Evolutionary conservation across 2,797 vertebrate species (phyloP), one percentile per base, ranked within the genome.

Genomic region (Coccyzus lansbergi): DNA sequence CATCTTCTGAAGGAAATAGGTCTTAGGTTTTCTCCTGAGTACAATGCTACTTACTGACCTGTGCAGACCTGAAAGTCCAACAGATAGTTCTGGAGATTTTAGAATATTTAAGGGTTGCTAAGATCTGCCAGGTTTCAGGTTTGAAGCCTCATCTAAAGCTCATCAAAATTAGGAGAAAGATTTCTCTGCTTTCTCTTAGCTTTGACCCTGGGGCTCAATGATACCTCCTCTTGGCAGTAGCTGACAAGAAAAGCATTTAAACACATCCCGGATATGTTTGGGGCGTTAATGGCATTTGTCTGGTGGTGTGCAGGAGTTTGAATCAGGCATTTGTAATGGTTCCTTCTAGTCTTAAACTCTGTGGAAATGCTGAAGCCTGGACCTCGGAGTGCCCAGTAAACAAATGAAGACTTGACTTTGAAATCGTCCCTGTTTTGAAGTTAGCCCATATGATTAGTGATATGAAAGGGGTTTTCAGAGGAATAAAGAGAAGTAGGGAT

Each of bases 171-270:
- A 64, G 74, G 84, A 74, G 90, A 52, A 82, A 31, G 83, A 53
- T 69, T 83, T 58, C 64, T 71, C 40, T 83, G 46, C 71, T 80
- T 86, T 92, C 58, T 67, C 69, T 59, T 63, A 59, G 89, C 83
- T 90, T 94, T 96, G 90, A 58, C 83, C 69, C 46, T 25, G 51
- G 40, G 63, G 59, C 55, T 85, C 64, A 29, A 0, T 55, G 79
- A 58, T 92, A 91, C 67, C 78, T 88, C 48, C 80, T 82, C 67
- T 46, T 72, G 84, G 86, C 85, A 85, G 40, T 33, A 85, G 81
- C 77, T 68, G 71, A 71, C 65, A 79, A 90, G 77, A 85, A 81
- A 63, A 82, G 56, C 58, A 7, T 86, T 93, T 93, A 51, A 93
- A 85, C 81, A n/a, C 70, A 55, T 51, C 62, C 53, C 42, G 78